These are phyloP conservation scores for Globia sparganii DNA, from an alignment of 2,888 invertebrate genomes.

Conservation along the genomic window DNA sequence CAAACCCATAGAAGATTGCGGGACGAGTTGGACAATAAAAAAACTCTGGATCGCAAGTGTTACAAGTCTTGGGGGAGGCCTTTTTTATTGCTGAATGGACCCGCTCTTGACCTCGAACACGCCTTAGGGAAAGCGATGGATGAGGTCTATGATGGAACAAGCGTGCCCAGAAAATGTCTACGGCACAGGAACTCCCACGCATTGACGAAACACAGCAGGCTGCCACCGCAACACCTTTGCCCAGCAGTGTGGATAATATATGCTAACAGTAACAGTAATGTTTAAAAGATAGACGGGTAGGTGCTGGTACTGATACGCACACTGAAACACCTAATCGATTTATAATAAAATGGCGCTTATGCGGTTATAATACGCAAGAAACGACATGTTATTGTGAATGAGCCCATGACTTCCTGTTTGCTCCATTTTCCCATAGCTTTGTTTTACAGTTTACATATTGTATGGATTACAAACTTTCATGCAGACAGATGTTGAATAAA, in stretches of 20 bases:
- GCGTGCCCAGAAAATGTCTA: too few species aligned
- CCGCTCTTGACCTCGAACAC: too few species aligned
- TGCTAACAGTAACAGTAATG: too few species aligned
- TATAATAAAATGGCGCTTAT: neutral
- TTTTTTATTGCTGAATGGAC: too few species aligned
- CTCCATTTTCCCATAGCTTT: neutral
- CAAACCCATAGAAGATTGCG: neutral
- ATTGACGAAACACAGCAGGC: too few species aligned
- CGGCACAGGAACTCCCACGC: too few species aligned
- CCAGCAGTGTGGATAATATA: neutral
- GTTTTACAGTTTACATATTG: neutral
- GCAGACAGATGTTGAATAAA: neutral
- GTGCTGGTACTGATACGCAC: too few species aligned
- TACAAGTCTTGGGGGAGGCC: neutral
- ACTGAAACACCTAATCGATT: neutral
- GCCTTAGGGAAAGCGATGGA: too few species aligned
- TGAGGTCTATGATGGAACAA: too few species aligned
- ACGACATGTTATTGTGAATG: neutral
- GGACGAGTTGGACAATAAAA: neutral
- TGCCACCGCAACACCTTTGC: too few species aligned
- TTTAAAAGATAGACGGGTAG: neutral
- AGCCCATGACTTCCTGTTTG: conserved; percentile 5
- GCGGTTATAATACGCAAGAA: neutral
- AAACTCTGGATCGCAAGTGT: neutral
- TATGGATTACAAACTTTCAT: conserved; percentile 28